phyloP scores from a whole-genome alignment of 2,113 vertebrate genomes.

The Circaetus cinerascens region DNA sequence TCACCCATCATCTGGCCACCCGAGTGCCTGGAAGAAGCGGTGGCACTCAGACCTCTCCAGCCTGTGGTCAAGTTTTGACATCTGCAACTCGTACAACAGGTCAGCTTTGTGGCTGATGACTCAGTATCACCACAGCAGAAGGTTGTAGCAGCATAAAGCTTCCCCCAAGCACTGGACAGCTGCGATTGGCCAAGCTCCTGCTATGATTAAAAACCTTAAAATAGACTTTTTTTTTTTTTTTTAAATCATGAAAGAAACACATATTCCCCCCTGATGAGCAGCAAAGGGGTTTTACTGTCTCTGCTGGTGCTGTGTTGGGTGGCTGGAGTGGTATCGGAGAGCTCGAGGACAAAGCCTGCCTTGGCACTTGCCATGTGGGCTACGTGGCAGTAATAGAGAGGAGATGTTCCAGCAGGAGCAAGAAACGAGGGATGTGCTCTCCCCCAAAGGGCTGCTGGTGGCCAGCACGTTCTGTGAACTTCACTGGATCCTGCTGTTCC shows the following conservation, averaged over 20 bases:
- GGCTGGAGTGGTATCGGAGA: neutral
- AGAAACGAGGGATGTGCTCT: neutral
- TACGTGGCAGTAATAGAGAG: fast-evolving
- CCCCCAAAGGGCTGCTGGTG: neutral
- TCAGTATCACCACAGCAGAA: neutral
- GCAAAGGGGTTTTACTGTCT: neutral
- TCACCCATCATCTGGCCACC: fast-evolving
- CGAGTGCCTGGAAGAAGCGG: neutral
- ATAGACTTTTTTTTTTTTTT: neutral
- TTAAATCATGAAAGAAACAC: neutral
- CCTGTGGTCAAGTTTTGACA: neutral
- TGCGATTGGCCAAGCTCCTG: neutral
- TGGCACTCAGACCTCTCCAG: neutral
- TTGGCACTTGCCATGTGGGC: neutral
- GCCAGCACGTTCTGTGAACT: neutral
- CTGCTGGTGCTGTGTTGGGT: neutral
- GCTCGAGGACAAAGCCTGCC: neutral
- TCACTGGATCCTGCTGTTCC: neutral
- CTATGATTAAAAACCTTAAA: neutral
- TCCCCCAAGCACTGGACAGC: neutral
- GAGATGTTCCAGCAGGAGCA: neutral
- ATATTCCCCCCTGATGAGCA: fast-evolving
- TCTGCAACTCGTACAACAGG: neutral
- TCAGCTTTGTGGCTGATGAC: neutral
- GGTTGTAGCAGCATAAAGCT: neutral